Evolutionary conservation across 2,888 invertebrate genomes (phyloP), one percentile per base, ranked within the genome.

Genomic region (Harmothoe impar): DNA sequence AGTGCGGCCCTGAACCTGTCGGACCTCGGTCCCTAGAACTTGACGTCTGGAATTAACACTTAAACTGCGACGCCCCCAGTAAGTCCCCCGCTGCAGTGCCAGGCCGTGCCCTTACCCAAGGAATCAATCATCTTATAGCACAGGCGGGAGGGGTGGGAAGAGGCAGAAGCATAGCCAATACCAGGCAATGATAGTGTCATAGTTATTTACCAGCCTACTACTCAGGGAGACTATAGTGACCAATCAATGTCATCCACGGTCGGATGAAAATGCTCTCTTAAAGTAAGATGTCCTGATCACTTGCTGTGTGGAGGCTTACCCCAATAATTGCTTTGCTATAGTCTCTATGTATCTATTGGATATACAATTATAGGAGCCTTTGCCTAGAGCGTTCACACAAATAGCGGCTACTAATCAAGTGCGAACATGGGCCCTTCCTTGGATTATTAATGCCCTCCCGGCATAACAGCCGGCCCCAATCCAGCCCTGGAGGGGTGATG

Each of bases 381-480:
- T 12, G 62, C 62, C 43, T 62, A 20, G 20, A 7, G 62, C 62
- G 62, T 12, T 62, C 62, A 62, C n/a, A 62, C 62, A 3, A 62
- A 62, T 62, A 62, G 62, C 62, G 7, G 12, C 62, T 62, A 62
- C 62, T 62, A 62, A 62, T 62, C 62, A 62, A 62, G 23, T 62
- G 62, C 62, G 23, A 15, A 62, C 62, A 62, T 62, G 23, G 62
- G 62, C 12, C 23, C 23, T n/a, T 62, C n/a, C 23, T 43, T 62
- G n/a, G 62, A 62, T 62, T 62, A 62, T 62, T 62, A 62, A 62
- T 62, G 62, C n/a, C 62, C 62, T 62, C 62, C 3, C 62, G n/a
- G 62, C 43, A 43, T 43, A 43, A 43, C 43, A 43, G 43, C 43
- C 43, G 43, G 43, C 43, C 43, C 43, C 43, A 43, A 43, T 43